Conservation (phyloP, 2,797 vertebrate genomes). For the Ficedula albicollis region DNA sequence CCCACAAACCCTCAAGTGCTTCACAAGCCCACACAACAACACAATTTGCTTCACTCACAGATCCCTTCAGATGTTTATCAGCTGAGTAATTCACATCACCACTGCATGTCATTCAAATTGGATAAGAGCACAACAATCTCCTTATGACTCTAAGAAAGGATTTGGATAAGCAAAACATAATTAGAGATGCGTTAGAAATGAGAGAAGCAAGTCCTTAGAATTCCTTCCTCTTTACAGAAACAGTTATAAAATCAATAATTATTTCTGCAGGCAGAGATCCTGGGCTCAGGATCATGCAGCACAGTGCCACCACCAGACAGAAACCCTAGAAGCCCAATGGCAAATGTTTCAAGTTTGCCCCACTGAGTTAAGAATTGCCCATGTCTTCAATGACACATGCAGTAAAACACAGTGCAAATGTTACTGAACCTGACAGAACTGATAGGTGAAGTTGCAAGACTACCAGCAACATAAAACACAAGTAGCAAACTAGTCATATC, state of each 20-base stretch:
- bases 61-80: slow-evolving; percentile 23
- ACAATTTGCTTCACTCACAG: neutral
- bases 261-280: neutral
- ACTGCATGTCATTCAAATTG: neutral
- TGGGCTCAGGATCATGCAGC: neutral
- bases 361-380: neutral
- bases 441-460: neutral
- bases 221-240: neutral
- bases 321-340: neutral
- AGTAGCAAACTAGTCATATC: neutral
- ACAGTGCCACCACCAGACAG: neutral
- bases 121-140: slow-evolving; percentile 6
- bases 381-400: neutral
- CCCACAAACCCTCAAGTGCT: slow-evolving; percentile 2
- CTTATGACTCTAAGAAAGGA: slow-evolving; percentile 12
- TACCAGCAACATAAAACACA: neutral
- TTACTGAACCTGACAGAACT: neutral
- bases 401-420: neutral
- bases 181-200: neutral
- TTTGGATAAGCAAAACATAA: slow-evolving; percentile 21
- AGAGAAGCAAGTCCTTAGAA: neutral
- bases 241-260: neutral
- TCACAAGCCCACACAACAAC: neutral
- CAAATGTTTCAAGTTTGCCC: neutral
- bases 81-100: slow-evolving; percentile 31